Base-by-base conservation (phyloP, 92 coral and sea anemone species). In the Palythoa grandis region DNA sequence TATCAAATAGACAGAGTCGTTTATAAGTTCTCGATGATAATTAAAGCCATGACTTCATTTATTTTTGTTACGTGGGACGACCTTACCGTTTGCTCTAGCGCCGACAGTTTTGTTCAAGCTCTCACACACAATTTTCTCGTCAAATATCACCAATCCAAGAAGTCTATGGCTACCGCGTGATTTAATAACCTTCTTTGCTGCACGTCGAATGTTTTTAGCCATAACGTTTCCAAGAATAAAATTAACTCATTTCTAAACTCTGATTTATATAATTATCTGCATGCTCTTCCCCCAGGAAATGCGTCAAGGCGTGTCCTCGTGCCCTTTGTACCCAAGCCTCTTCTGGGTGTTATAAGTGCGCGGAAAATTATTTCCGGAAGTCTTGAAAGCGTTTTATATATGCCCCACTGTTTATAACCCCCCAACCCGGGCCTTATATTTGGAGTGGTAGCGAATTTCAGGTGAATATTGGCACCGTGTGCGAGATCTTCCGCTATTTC, bases 181-280 rank as follows among this genome's bases (percentile, higher is more conserved):
- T 54, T 89, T 94, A 38, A 88, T 88, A 22, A 88, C 92, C 78
- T 94, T 93, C 58, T 88, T 90, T 82, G 89, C 86, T 2, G 98
- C 98, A 79, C 98, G 91, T 47, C 95, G 92, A 17, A 94, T 77
- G 70, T 87, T 89, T 78, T 83, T 91, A 14, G 97, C 97, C 97
- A 93, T 93, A 15, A 0, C 53, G 43, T 11, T 67, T 9, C 56
- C 19, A 16, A 3, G 4, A 56, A 56, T 56, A n/a, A 63, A 63
- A 19, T 63, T 63, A 17, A 29, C 35, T 29, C 35, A 29, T 29
- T 29, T 29, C 35, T 29, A 29, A 29, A 29, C 35, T 29, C 35
- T 29, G 35, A 29, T 29, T 29, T 29, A 29, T 29, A 0, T 29
- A 1, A 29, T 29, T n/a, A n/a, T n/a, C n/a, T n/a, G n/a, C n/a